These are phyloP conservation scores for Pollicipes pollicipes DNA, from an alignment of 1,140 invertebrate species.

Conservation along the genomic window DNA sequence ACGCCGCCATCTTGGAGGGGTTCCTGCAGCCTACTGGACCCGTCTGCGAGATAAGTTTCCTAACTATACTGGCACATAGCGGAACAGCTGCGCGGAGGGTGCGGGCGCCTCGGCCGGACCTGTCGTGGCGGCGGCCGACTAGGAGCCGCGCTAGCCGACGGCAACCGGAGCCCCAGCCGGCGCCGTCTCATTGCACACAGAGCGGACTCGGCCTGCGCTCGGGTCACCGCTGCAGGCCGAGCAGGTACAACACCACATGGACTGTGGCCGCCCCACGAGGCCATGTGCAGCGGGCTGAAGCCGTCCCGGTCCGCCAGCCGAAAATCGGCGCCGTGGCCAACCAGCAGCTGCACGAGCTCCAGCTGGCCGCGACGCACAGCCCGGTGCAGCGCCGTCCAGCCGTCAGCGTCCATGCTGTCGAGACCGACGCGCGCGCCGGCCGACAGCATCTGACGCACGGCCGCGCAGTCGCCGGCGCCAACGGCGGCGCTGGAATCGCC, in stretches of 20 bases:
- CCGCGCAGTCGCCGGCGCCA: background rate
- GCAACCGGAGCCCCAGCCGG: no score
- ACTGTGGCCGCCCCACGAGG: constrained; percentile 29
- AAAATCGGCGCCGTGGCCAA: constrained; percentile 32
- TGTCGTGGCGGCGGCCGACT: no score
- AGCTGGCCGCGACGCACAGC: constrained; percentile 30
- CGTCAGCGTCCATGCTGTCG: constrained; percentile 30
- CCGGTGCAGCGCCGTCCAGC: constrained; percentile 31
- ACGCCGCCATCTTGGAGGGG: background rate
- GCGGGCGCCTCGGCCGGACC: no score
- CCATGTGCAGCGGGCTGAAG: constrained; percentile 34
- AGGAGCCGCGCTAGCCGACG: no score
- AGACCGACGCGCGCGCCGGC: constrained; percentile 6
- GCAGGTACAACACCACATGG: background rate
- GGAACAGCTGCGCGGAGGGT: background rate
- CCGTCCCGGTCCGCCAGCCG: constrained; percentile 32
- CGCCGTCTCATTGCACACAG: background rate
- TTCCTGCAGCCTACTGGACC: background rate
- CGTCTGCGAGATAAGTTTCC: background rate
- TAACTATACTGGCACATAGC: background rate
- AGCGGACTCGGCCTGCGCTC: background rate
- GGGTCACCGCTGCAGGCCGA: background rate
- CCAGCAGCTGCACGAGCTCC: constrained; percentile 32
- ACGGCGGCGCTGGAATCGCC: background rate
- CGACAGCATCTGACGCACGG: background rate